These are phyloP conservation scores for Sinhomidia bicolor DNA, from an alignment of 2,888 invertebrate species.

Conservation along the genomic window DNA sequence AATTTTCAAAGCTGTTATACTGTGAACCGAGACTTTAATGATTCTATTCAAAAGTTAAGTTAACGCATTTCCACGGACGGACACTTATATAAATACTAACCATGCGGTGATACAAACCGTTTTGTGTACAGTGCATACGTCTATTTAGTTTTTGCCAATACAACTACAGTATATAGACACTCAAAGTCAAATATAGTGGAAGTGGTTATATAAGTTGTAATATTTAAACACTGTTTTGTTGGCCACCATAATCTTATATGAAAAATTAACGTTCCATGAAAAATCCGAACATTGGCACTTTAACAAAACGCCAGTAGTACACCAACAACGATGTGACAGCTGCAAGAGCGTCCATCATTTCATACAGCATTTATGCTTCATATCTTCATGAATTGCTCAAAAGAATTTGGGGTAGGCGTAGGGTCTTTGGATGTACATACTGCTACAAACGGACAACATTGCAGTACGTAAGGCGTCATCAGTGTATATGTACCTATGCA, in stretches of 20 bases:
- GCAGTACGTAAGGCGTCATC: no score
- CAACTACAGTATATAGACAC: neutral
- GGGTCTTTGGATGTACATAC: no score
- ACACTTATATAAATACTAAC: neutral
- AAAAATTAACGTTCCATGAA: conserved; percentile 54
- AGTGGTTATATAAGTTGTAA: neutral
- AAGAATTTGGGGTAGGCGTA: no score
- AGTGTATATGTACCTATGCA: no score
- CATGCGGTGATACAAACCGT: neutral
- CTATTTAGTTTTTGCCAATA: neutral
- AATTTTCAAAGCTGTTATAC: no score
- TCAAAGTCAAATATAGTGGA: neutral
- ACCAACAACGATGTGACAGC: conserved; percentile 7
- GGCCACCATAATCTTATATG: neutral
- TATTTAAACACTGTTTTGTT: neutral
- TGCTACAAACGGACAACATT: no score
- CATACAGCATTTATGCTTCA: neutral
- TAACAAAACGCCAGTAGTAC: conserved; percentile 21
- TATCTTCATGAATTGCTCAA: neutral
- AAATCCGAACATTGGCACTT: conserved; percentile 38
- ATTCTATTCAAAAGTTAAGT: no score
- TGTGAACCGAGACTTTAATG: no score
- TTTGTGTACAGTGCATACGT: no score
- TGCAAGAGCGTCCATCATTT: conserved; percentile 5
- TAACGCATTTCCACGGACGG: no score